Conservation (phyloP, 1,140 invertebrate species). For the Drosophila pseudoobscura region DNA sequence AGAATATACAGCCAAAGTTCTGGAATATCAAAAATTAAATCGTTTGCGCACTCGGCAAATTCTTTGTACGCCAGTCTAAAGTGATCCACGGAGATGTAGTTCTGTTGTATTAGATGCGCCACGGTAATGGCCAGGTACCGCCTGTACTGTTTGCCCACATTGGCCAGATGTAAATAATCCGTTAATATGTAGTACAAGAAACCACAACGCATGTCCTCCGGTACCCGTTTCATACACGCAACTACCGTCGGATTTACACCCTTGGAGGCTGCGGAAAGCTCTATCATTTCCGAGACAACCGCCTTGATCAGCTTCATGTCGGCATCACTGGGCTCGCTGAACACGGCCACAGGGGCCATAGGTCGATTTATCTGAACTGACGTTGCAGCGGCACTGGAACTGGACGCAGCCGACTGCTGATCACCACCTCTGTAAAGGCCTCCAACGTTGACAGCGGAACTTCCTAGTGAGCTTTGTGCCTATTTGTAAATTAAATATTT, state of each 20-base stretch:
- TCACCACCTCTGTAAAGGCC: conserved; percentile 49
- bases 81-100: conserved; percentile 78
- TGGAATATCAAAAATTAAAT: conserved; percentile 91
- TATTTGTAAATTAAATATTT: neutral
- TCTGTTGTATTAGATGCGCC: conserved; percentile 77
- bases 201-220: conserved; percentile 58
- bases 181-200: conserved; percentile 74
- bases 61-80: conserved; percentile 84
- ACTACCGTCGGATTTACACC: conserved; percentile 30
- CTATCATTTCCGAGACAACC: conserved; percentile 73
- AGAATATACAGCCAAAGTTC: conserved; percentile 88
- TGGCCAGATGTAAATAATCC: conserved; percentile 82
- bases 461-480: conserved; percentile 29
- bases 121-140: conserved; percentile 81
- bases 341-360: conserved; percentile 55
- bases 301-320: conserved; percentile 68
- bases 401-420: conserved; percentile 12
- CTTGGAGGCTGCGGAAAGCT: conserved; percentile 45
- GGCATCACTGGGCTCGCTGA: conserved; percentile 42
- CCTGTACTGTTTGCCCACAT: conserved; percentile 78
- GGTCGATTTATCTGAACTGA: conserved; percentile 12
- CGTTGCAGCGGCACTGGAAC: conserved; percentile 1
- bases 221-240: conserved; percentile 58
- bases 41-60: conserved; percentile 85
- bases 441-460: conserved; percentile 20